Percentiles rank a stretch among this genome's conserved stretches.
Evolutionary conservation across 2,113 vertebrate genomes (phyloP).

Genomic region (Terrapene triunguis): DNA sequence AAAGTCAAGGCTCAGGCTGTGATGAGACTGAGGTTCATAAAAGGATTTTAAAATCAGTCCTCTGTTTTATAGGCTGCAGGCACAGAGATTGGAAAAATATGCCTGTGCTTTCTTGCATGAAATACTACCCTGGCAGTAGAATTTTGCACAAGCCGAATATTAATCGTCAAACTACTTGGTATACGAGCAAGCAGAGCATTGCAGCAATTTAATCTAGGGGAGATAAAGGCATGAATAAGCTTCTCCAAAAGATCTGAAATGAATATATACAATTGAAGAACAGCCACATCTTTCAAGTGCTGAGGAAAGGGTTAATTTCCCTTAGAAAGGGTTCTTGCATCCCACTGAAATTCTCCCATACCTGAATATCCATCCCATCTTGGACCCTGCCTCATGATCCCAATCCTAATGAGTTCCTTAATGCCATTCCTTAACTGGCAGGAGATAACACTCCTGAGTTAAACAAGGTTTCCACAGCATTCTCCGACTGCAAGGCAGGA

Average conservation of each 20-base stretch:
- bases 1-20: not conserved
- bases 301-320: not conserved
- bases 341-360: not conserved
- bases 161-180: not conserved
- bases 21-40: constrained; percentile 10
- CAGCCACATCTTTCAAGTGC: not conserved
- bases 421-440: not conserved
- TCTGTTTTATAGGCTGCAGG: not conserved
- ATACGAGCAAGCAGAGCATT: not conserved
- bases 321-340: not conserved
- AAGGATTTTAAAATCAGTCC: constrained; percentile 12
- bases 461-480: not conserved
- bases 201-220: not conserved
- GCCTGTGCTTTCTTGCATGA: constrained; percentile 17
- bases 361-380: not conserved
- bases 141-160: not conserved
- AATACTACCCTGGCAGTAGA: not conserved
- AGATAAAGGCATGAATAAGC: not conserved
- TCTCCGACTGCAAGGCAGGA: not conserved
- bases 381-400: not conserved
- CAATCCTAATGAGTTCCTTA: not conserved
- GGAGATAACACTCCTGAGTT: not conserved
- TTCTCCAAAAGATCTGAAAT: not conserved
- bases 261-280: not conserved
- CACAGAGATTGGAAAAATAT: not conserved